These are phyloP conservation scores for Circaetus gallicus DNA, from an alignment of 2,113 vertebrate species.

Conservation along the genomic window DNA sequence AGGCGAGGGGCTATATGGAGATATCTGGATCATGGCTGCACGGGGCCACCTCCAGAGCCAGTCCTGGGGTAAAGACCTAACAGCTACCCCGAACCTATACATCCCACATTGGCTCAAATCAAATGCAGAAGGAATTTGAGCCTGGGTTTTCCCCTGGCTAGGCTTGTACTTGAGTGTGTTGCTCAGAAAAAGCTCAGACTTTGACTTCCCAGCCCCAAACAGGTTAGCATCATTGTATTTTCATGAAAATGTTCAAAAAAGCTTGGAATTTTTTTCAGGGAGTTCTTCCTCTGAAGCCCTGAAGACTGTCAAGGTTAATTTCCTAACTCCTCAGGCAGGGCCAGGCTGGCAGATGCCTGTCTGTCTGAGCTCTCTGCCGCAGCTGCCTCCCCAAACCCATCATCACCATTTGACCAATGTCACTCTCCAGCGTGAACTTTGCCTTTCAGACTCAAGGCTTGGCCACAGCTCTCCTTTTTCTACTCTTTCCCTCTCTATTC, in stretches of 20 bases:
- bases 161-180: not conserved
- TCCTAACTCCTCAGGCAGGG: not conserved
- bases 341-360: not conserved
- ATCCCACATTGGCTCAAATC: not conserved
- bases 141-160: not conserved
- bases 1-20: not conserved
- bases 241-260: not conserved
- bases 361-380: not conserved
- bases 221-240: not conserved
- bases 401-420: not conserved
- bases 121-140: not conserved
- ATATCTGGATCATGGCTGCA: accelerated
- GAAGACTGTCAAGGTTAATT: not conserved
- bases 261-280: not conserved
- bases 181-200: not conserved
- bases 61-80: not conserved
- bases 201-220: not conserved
- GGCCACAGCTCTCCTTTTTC: not conserved
- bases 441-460: not conserved
- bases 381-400: not conserved
- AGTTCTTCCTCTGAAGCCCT: not conserved
- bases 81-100: not conserved
- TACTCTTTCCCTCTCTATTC: not conserved
- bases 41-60: not conserved
- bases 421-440: not conserved